These are phyloP conservation scores for Dipus sagitta DNA, from an alignment of 2,797 vertebrate genomes.

Conservation along the genomic window DNA sequence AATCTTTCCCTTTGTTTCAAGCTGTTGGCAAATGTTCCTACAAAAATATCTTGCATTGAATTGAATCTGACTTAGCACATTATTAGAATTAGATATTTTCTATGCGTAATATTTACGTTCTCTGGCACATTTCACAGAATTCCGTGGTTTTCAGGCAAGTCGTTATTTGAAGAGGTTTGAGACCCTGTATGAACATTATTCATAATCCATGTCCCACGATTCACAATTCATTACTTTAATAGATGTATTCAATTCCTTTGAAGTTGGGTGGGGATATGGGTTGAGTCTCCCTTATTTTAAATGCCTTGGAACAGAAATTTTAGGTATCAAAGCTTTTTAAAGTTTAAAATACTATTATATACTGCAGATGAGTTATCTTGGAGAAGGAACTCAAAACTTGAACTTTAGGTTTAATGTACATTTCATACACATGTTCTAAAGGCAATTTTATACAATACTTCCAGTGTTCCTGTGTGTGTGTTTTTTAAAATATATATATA, in stretches of 20 bases:
- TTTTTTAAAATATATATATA: too few relatives aligned
- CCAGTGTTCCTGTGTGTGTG: not conserved
- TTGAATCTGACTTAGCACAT: not conserved
- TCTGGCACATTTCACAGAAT: not conserved
- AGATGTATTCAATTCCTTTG: not conserved
- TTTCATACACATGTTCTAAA: not conserved
- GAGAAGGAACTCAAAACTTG: not conserved
- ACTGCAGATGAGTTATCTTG: not conserved
- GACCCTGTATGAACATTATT: conserved; percentile 12
- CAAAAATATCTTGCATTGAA: conserved; percentile 36
- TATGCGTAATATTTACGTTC: not conserved
- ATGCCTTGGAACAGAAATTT: not conserved
- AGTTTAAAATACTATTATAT: not conserved
- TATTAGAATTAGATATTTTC: conserved; percentile 45
- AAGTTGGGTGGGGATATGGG: not conserved
- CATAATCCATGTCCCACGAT: conserved; percentile 8
- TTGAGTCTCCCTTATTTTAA: not conserved
- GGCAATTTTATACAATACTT: not conserved
- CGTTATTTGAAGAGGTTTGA: conserved; percentile 3
- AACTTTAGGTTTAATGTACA: not conserved
- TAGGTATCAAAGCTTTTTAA: not conserved
- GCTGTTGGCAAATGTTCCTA: not conserved
- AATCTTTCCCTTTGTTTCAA: conserved; percentile 32
- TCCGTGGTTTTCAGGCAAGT: conserved; percentile 34
- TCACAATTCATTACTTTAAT: not conserved